Evolutionary conservation across 1,140 invertebrate species (phyloP), one percentile per base, ranked within the genome.

Genomic region (Physella acuta): DNA sequence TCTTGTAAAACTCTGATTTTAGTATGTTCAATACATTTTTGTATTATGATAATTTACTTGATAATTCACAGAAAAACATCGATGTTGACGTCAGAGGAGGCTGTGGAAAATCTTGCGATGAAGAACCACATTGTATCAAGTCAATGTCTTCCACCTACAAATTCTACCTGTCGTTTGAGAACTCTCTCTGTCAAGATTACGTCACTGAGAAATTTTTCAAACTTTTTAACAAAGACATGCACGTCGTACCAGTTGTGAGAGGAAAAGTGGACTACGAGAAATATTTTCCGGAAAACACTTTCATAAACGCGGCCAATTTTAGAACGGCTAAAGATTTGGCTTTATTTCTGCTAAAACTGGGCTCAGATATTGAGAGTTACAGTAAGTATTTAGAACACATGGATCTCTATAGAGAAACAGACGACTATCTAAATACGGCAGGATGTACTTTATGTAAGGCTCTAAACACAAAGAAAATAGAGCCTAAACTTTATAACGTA

Each of bases 131-230:
- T 3, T 17, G 26, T 69, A 67, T 51, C 31, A 61, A 20, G 20
- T 60, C 26, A 37, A n/a, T 51, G 55, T 26, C 76, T 17, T 36
- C 52, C 3, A 68, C 63, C 14, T 79, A 80, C 56, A 74, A 75
- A 39, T 82, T 80, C 55, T 87, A 87, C 68, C 63, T 87, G 26
- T 71, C 85, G 5, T 86, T 87, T 71, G 86, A 87, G 85, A 99
- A 99, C 30, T 63, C 71, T 31, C 59, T 72, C 14, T 72, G 71
- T 31, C n/a, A 14, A 11, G 71, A 72, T 59, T 85, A 96, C 94
- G 0, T 96, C 94, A 0, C 95, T 97, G 82, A 98, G 98, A 83
- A 95, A 97, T 82, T 98, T 94, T 81, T 77, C 70, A 37, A 53
- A 34, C 51, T 70, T 44, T 68, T 76, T 64, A 3, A 1, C 2